Evolutionary conservation across 2,888 invertebrate species (phyloP), one percentile per base, ranked within the genome.

Genomic region (Polydrusus tereticollis): DNA sequence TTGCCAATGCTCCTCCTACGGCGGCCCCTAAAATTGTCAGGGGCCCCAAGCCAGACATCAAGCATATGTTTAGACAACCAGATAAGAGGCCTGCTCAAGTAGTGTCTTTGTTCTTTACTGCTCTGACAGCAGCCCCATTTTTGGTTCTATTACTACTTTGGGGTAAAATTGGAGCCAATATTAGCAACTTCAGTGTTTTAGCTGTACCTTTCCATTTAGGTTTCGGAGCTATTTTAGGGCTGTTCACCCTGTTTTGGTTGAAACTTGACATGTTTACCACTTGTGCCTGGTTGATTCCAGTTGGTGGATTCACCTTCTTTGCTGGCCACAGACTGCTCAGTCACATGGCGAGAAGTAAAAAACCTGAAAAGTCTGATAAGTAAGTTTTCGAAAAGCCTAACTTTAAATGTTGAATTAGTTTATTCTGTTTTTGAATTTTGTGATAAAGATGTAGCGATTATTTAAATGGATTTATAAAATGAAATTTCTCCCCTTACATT

Each of bases 221-320:
- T 69, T 89, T 99, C 43, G 96, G 93, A 84, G 94, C 89, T 26
- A 96, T 98, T 69, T 93, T 99, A 81, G 89, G 88, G 0, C 89
- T 99, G 66, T 99, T 98, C 87, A 92, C 90, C 64, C 86, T 94
- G 80, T 97, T 99, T 88, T 99, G 98, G 98, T 86, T 97, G 78
- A 89, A 93, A 83, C 88, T 99, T 79, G 93, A 96, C 82, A 99
- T 99, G 99, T 99, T 99, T 88, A 92, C 93, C 77, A 98, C 99
- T 16, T 88, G 97, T 80, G 93, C 96, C 79, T 96, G 95, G 87
- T 89, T 99, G 80, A 87, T 94, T 77, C 91, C 94, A 72, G 88
- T 99, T 67, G 97, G 92, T 69, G 88, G 93, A 41, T 89, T 97
- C 77, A 98, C 98, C 68, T 98, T 99, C 89, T 89, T 99, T 41